phyloP scores from a whole-genome alignment of 2,888 invertebrate species.

The Frankliniella intonsa region DNA sequence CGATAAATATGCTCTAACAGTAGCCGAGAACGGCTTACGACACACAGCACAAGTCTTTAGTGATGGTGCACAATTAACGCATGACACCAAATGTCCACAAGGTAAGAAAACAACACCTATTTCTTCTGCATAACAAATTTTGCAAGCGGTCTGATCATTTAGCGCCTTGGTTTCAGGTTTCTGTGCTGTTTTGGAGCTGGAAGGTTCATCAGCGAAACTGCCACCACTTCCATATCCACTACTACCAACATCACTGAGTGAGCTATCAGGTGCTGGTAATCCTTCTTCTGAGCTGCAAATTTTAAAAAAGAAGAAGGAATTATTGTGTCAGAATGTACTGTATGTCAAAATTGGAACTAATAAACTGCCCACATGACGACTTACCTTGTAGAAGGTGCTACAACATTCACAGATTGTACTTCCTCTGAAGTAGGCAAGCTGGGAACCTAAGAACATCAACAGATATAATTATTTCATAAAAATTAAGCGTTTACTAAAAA shows the following conservation, averaged over 20 bases:
- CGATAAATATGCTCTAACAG: constrained; percentile 56
- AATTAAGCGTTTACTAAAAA: neutral
- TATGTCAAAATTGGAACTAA: neutral
- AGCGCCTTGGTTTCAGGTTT: constrained; percentile 28
- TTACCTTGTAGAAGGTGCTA: too few relatives aligned
- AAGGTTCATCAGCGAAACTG: neutral
- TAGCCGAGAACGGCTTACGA: constrained; percentile 65
- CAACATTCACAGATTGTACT: too few relatives aligned
- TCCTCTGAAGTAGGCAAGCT: too few relatives aligned
- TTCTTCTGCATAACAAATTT: constrained; percentile 87
- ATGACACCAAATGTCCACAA: constrained; percentile 91
- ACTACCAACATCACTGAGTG: constrained; percentile 5
- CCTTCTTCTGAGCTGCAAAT: neutral
- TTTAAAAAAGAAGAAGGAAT: neutral
- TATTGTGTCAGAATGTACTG: neutral
- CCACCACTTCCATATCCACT: neutral
- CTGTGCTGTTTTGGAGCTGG: neutral
- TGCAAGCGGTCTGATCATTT: constrained; percentile 56
- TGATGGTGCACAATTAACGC: constrained; percentile 84
- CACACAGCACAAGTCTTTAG: constrained; percentile 85
- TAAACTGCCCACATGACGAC: too few relatives aligned
- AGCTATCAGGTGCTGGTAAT: neutral
- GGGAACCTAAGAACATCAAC: too few relatives aligned
- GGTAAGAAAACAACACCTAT: constrained; percentile 88
- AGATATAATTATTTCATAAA: too few relatives aligned